Percentiles rank a stretch among this genome's conserved stretches.
Evolutionary conservation across 92 coral and sea anemone genomes (phyloP).

Genomic region (Phenganax marumi): DNA sequence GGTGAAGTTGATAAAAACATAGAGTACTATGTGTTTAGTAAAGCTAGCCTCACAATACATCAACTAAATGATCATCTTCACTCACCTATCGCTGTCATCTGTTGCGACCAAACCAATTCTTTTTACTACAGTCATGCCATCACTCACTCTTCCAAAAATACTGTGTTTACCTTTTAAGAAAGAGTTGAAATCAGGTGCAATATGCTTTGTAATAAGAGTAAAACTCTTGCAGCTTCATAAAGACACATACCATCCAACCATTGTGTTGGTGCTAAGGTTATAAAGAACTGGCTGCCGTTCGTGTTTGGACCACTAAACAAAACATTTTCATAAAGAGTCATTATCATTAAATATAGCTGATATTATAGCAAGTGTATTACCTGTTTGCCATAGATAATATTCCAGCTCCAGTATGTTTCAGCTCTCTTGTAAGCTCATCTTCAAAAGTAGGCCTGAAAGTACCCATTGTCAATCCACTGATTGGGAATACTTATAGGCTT

Average conservation of each 20-base stretch:
- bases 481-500: neutral
- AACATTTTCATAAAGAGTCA: neutral
- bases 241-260: constrained; percentile 89
- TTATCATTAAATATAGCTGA: neutral
- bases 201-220: neutral
- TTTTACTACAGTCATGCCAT: constrained; percentile 72
- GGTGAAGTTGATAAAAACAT: neutral
- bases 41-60: neutral
- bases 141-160: constrained; percentile 81
- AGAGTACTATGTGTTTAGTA: neutral
- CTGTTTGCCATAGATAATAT: constrained; percentile 97
- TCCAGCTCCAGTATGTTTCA: constrained; percentile 98
- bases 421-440: constrained; percentile 95
- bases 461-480: neutral
- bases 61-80: neutral
- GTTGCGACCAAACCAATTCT: constrained; percentile 88
- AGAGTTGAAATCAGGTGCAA: neutral
- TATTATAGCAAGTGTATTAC: constrained; percentile 34
- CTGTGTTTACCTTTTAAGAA: constrained; percentile 80
- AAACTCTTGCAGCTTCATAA: neutral
- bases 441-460: constrained; percentile 86
- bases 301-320: constrained; percentile 86
- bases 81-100: constrained; percentile 73
- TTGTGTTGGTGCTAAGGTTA: constrained; percentile 88
- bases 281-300: constrained; percentile 94